Conservation (phyloP, 2,888 invertebrate genomes). For the Agrotis puta region DNA sequence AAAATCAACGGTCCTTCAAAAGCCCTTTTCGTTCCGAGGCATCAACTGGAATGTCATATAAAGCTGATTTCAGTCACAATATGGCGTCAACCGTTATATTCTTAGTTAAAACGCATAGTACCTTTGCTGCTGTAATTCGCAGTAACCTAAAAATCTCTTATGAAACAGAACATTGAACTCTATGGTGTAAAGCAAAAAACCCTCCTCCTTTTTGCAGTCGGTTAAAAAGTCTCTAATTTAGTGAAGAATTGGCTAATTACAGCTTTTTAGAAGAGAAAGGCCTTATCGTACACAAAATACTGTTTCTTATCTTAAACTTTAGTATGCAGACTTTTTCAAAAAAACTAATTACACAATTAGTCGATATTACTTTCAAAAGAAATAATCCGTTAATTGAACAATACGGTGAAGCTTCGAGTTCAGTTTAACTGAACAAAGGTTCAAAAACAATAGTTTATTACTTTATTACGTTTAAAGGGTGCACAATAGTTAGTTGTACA, state of each 20-base stretch:
- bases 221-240: too few species aligned
- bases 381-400: constrained; percentile 35
- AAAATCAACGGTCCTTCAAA: too few species aligned
- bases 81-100: too few species aligned
- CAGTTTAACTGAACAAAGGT: constrained; percentile 25
- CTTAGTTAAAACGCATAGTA: too few species aligned
- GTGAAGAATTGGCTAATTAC: not conserved
- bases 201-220: too few species aligned
- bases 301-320: not conserved
- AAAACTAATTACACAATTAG: constrained; percentile 15
- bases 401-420: constrained; percentile 34
- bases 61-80: too few species aligned
- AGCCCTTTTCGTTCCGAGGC: too few species aligned
- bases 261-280: not conserved
- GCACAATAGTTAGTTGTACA: constrained; percentile 66
- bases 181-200: too few species aligned
- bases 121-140: too few species aligned
- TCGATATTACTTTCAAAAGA: constrained; percentile 36
- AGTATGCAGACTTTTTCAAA: constrained; percentile 15
- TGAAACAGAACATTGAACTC: too few species aligned
- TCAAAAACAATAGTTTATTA: constrained; percentile 45
- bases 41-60: too few species aligned
- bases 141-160: too few species aligned
- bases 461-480: constrained; percentile 51
- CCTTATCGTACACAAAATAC: not conserved